A percentile compares a stretch with the other conserved stretches of the same genome.
Evolutionary conservation across 2,888 invertebrate species (phyloP).

Genomic region (Polyommatus icarus): DNA sequence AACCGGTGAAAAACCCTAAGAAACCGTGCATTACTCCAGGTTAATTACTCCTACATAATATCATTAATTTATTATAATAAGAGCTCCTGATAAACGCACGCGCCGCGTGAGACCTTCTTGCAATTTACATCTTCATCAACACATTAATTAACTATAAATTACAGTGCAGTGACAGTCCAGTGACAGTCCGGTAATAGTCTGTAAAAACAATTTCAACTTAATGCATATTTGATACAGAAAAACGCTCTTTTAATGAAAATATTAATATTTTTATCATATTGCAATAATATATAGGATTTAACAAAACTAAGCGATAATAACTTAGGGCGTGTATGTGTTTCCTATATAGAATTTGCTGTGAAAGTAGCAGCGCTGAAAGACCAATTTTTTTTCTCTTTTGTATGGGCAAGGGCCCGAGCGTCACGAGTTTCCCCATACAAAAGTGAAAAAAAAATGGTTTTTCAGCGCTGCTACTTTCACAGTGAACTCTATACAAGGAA

Average conservation of each 20-base stretch:
- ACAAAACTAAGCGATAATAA: not conserved
- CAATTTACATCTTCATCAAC: not conserved
- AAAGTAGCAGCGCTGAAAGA: too few species aligned
- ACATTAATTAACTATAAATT: not conserved
- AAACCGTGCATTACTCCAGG: not conserved
- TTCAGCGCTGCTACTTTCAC: too few species aligned
- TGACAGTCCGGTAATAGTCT: slow-evolving; percentile 2
- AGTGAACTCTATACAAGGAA: too few species aligned
- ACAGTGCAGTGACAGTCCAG: not conserved
- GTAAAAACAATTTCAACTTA: not conserved
- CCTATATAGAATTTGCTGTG: too few species aligned
- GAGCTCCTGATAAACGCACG: not conserved
- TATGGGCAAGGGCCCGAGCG: too few species aligned
- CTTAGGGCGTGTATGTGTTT: too few species aligned
- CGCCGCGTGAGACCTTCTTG: slow-evolving; percentile 4
- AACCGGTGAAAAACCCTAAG: not conserved
- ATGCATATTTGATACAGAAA: not conserved
- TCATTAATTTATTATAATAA: not conserved
- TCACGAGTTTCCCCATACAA: too few species aligned
- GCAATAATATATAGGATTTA: not conserved
- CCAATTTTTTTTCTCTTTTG: too few species aligned
- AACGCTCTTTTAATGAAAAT: not conserved
- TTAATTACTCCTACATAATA: slow-evolving; percentile 46
- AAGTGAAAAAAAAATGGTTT: too few species aligned
- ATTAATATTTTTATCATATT: not conserved